Conservation (phyloP, 2,888 invertebrate genomes). For the Acanthosoma haemorrhoidale region DNA sequence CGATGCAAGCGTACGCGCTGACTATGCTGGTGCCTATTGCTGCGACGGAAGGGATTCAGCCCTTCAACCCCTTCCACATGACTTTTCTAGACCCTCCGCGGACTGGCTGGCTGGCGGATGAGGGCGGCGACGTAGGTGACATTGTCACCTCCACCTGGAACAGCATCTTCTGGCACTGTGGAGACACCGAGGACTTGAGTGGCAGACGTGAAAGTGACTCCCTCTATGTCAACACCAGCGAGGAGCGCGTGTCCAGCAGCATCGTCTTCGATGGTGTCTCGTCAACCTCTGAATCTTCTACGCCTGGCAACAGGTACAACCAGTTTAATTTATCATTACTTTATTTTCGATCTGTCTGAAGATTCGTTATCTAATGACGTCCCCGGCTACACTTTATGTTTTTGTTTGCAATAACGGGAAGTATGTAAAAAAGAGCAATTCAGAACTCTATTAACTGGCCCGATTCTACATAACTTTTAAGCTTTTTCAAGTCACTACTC, state of each 20-base stretch:
- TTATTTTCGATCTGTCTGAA: too few species aligned
- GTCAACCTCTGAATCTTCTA: too few species aligned
- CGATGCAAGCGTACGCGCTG: not conserved
- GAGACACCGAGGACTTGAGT: not conserved
- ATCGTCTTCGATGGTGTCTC: too few species aligned
- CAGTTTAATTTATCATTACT: too few species aligned
- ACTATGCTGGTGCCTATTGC: not conserved
- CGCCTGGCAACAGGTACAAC: too few species aligned
- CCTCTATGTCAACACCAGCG: constrained; percentile 6
- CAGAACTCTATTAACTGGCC: too few species aligned
- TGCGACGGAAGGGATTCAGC: not conserved
- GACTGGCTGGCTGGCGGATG: not conserved
- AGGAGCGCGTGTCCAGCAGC: not conserved
- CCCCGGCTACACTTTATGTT: too few species aligned
- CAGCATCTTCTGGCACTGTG: not conserved
- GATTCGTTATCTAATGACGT: too few species aligned
- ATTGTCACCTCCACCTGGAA: not conserved
- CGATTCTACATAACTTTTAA: too few species aligned
- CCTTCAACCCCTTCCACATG: not conserved
- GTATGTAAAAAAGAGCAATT: too few species aligned
- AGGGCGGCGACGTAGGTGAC: not conserved
- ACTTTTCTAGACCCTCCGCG: not conserved
- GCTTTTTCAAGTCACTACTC: too few species aligned
- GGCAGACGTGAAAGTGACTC: not conserved
- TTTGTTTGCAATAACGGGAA: too few species aligned